Conservation (phyloP, 92 coral and sea anemone species). For the Bergia puertoricense region DNA sequence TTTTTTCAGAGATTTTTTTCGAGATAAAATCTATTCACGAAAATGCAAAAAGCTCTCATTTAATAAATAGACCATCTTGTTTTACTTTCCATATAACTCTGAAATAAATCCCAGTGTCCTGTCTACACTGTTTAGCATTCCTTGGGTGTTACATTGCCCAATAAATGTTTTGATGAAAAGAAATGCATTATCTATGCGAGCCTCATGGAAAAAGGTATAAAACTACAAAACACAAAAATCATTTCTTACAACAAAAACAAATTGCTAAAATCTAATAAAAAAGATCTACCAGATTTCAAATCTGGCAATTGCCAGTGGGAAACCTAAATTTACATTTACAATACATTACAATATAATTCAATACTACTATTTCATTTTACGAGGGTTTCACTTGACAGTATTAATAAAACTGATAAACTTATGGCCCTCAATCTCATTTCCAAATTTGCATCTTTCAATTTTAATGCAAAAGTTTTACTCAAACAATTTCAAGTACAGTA, state of each 20-base stretch:
- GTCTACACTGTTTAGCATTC: not conserved
- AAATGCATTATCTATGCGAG: not conserved
- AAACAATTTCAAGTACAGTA: too few relatives aligned
- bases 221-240: not conserved
- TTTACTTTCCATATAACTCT: slow-evolving; percentile 40
- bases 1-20: not conserved
- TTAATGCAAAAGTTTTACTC: too few relatives aligned
- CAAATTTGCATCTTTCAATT: too few relatives aligned
- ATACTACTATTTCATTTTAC: not conserved
- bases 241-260: not conserved
- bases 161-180: slow-evolving; percentile 15
- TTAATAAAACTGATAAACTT: not conserved
- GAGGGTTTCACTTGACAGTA: not conserved
- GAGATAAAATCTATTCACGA: slow-evolving; percentile 7
- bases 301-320: not conserved
- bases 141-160: not conserved
- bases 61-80: slow-evolving; percentile 39
- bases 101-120: slow-evolving; percentile 1
- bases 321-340: not conserved
- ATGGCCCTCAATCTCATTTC: too few relatives aligned
- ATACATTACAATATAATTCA: not conserved
- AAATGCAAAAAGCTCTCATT: slow-evolving; percentile 19
- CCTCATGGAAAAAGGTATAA: not conserved
- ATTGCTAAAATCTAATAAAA: not conserved
- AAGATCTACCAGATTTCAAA: not conserved